Conservation (phyloP, 2,888 invertebrate species). For the Pterostichus madidus region DNA sequence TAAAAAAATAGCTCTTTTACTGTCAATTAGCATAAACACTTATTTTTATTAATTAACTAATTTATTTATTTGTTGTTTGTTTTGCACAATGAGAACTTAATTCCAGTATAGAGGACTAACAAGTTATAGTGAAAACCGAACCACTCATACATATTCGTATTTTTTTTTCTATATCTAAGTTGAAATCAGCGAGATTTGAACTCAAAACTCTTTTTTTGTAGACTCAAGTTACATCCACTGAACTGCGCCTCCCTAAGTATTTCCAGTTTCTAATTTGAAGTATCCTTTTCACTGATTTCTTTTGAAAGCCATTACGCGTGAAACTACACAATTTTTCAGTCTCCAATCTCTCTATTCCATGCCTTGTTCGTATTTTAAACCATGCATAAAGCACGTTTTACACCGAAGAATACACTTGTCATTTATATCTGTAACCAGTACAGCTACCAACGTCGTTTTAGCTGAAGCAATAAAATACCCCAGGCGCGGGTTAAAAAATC, state of each 20-base stretch:
- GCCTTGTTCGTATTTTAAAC: neutral
- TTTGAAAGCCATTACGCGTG: neutral
- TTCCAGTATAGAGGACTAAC: no score
- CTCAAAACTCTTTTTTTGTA: no score
- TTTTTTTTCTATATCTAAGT: no score
- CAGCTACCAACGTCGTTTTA: conserved; percentile 30
- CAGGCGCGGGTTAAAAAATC: conserved; percentile 52
- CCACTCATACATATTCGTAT: no score
- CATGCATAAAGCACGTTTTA: conserved; percentile 37
- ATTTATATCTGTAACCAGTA: conserved; percentile 60
- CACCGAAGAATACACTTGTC: conserved; percentile 57
- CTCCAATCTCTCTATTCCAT: neutral
- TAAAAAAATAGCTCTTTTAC: no score
- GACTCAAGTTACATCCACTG: no score
- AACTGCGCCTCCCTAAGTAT: neutral
- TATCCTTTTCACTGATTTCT: neutral
- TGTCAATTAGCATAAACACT: no score
- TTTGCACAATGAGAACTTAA: no score
- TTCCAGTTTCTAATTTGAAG: neutral
- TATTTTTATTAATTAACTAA: no score
- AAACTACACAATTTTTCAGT: neutral
- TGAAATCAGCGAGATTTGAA: no score
- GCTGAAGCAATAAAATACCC: conserved; percentile 49
- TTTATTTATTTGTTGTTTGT: no score
- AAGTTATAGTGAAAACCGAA: no score